Conservation (phyloP, 2,888 invertebrate genomes). For the Beris chalybata region DNA sequence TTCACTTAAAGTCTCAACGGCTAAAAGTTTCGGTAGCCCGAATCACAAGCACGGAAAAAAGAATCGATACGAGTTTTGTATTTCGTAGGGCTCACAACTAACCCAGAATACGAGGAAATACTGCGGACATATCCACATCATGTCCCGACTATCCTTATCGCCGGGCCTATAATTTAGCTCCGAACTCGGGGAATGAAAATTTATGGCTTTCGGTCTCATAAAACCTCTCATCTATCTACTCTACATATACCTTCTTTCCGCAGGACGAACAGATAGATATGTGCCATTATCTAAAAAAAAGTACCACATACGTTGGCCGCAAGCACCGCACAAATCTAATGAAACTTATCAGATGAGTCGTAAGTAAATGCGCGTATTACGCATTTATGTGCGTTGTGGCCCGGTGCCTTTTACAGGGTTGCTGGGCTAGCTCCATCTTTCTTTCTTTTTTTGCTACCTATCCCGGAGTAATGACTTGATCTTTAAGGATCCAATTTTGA, state of each 20-base stretch:
- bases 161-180: conserved; percentile 36
- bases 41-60: background rate
- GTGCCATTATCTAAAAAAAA: conserved; percentile 13
- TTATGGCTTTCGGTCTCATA: conserved; percentile 32
- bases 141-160: conserved; percentile 31
- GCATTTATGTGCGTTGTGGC: conserved; percentile 14
- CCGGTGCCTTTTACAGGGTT: background rate
- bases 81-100: background rate
- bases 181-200: conserved; percentile 33
- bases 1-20: background rate
- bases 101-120: background rate
- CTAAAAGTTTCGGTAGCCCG: background rate
- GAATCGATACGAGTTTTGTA: conserved; percentile 21
- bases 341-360: conserved; percentile 23
- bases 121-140: conserved; percentile 25
- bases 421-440: no score
- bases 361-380: conserved; percentile 13
- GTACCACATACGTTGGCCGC: conserved; percentile 1
- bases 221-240: conserved; percentile 21
- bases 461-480: conserved; percentile 11
- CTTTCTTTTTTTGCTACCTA: no score
- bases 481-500: conserved; percentile 25
- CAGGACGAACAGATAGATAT: background rate
- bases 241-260: background rate
- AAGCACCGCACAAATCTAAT: conserved; percentile 17